Evolutionary conservation across 2,888 invertebrate genomes (phyloP).

Genomic region (Pseudoips prasinana): DNA sequence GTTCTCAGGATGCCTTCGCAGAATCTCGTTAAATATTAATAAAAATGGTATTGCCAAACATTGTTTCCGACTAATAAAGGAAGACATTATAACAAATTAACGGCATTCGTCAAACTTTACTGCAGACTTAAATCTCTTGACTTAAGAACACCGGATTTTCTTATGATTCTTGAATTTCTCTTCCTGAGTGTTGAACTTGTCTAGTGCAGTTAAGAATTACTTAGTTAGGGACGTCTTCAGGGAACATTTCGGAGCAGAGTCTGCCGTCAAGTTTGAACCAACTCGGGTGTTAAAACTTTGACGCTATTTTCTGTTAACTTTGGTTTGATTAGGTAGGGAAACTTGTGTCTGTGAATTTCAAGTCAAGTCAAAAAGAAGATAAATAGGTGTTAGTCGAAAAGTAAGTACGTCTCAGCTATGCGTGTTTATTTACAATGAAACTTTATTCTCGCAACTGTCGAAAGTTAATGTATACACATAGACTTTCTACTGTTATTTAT

Average conservation of each 20-base stretch:
- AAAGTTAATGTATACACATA: too few species aligned
- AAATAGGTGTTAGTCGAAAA: slow-evolving; percentile 30
- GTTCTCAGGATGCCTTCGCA: too few species aligned
- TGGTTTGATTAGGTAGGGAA: slow-evolving; percentile 63
- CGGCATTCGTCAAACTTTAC: slow-evolving; percentile 17
- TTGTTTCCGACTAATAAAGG: slow-evolving; percentile 16
- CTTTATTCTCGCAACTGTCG: too few species aligned
- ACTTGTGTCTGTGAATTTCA: slow-evolving; percentile 43
- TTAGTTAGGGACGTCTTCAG: slow-evolving; percentile 34
- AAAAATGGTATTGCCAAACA: slow-evolving; percentile 19
- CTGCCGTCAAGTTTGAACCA: slow-evolving; percentile 41
- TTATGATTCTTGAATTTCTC: slow-evolving; percentile 21
- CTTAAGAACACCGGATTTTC: slow-evolving; percentile 25
- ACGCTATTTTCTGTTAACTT: slow-evolving; percentile 66
- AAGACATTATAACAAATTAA: slow-evolving; percentile 17
- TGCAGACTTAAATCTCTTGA: slow-evolving; percentile 14
- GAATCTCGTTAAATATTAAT: slow-evolving; percentile 12
- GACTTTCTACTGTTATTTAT: too few species aligned
- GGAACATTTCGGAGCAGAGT: slow-evolving; percentile 37
- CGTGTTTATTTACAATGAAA: too few species aligned
- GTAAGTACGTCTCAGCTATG: too few species aligned
- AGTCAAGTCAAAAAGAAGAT: slow-evolving; percentile 38
- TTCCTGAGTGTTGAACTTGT: slow-evolving; percentile 28
- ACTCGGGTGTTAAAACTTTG: slow-evolving; percentile 51
- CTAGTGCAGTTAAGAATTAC: slow-evolving; percentile 33